Percentiles rank a stretch among this genome's conserved stretches.
Evolutionary conservation across 64 coral and sea anemone species (phyloP).

Genomic region (Anthopleura sola): DNA sequence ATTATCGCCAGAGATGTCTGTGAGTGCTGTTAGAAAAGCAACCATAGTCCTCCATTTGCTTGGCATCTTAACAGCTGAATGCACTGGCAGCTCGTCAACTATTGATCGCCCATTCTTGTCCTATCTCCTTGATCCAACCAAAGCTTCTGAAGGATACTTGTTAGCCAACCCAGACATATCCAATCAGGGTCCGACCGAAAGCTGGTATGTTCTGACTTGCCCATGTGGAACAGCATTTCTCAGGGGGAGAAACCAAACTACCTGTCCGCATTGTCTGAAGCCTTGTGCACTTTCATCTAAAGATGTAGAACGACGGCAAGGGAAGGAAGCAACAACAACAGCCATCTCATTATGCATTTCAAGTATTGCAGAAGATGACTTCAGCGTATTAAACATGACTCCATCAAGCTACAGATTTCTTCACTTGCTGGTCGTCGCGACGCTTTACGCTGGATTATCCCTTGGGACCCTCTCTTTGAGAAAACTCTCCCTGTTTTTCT

Average conservation of each 20-base stretch:
- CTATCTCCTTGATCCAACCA: neutral
- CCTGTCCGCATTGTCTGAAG: neutral
- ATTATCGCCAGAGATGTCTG: conserved; percentile 48
- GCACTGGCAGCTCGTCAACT: neutral
- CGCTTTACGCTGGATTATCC: conserved; percentile 52
- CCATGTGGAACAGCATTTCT: conserved; percentile 4
- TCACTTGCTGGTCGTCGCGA: conserved; percentile 59
- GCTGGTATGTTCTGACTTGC: neutral
- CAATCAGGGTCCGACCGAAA: neutral
- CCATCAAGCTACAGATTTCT: conserved; percentile 61
- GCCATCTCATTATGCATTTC: neutral
- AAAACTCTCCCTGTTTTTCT: neutral
- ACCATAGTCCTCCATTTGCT: conserved; percentile 32
- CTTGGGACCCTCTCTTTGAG: conserved; percentile 4
- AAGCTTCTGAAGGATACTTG: neutral
- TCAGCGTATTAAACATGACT: conserved; percentile 41
- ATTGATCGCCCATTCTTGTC: conserved; percentile 5
- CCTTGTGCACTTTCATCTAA: neutral
- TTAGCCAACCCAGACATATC: neutral
- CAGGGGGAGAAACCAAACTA: neutral
- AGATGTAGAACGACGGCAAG: neutral
- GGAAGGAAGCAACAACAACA: neutral
- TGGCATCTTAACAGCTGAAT: conserved; percentile 34
- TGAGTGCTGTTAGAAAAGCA: conserved; percentile 50
- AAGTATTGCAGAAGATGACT: neutral